Conservation (phyloP, 1,140 invertebrate species). For the Drosophila tsacasi region DNA sequence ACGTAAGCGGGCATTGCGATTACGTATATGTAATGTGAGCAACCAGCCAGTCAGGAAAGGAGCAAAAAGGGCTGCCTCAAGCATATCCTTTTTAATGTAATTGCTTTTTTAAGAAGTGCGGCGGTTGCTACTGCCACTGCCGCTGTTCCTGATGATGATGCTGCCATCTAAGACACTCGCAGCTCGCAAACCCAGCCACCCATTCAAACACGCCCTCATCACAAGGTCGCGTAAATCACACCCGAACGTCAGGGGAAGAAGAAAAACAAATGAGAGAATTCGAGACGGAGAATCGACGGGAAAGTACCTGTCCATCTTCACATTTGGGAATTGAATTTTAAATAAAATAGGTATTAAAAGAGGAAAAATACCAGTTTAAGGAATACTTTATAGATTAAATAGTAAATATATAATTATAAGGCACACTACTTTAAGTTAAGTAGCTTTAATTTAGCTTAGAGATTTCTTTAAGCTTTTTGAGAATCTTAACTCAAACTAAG, state of each 20-base stretch:
- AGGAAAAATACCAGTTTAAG: not conserved
- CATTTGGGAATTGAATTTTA: conserved; percentile 3
- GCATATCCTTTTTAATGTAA: conserved; percentile 84
- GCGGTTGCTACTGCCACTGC: conserved; percentile 25
- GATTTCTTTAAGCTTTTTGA: not conserved
- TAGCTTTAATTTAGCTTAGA: not conserved
- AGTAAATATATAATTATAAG: not conserved
- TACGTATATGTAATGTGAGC: conserved; percentile 78
- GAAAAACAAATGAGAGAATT: conserved; percentile 35
- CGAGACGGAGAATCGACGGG: conserved; percentile 17
- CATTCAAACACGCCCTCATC: conserved; percentile 10
- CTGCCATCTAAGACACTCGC: conserved; percentile 48
- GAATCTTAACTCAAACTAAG: not conserved
- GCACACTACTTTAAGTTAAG: too few species aligned
- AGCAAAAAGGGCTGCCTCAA: conserved; percentile 73
- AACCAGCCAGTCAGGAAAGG: conserved; percentile 30
- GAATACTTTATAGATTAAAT: rapidly evolving
- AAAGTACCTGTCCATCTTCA: conserved; percentile 18
- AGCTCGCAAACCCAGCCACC: conserved; percentile 12
- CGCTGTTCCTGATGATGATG: conserved; percentile 49
- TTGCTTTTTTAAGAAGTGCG: conserved; percentile 84
- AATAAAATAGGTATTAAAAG: not conserved
- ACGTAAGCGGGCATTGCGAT: conserved; percentile 74
- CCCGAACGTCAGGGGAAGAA: conserved; percentile 9
- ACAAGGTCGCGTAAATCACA: conserved; percentile 50